Evolutionary conservation across 2,797 vertebrate species (phyloP).

Genomic region (Pangasius macronema): DNA sequence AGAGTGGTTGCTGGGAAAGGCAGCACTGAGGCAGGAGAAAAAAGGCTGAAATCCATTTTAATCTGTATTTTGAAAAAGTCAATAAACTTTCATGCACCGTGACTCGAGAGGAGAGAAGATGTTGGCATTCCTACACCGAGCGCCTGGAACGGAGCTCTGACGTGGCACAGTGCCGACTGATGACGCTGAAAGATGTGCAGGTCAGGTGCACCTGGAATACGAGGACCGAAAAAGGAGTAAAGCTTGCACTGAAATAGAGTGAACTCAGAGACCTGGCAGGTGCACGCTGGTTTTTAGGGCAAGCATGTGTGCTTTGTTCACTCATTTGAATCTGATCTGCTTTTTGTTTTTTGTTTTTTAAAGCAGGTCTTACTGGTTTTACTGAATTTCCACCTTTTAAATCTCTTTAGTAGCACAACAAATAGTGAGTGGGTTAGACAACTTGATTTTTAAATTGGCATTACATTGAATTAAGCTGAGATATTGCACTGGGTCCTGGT

Average conservation of each 20-base stretch:
- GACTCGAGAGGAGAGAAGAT: not conserved
- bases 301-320: slow-evolving; percentile 67
- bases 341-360: slow-evolving; percentile 48
- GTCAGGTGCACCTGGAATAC: slow-evolving; percentile 43
- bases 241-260: slow-evolving; percentile 29
- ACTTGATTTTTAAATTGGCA: not conserved
- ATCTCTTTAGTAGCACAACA: not conserved
- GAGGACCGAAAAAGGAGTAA: slow-evolving; percentile 24
- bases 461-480: not conserved
- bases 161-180: slow-evolving; percentile 1
- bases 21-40: not conserved
- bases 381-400: not conserved
- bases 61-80: not conserved
- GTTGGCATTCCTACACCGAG: slow-evolving; percentile 15
- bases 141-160: slow-evolving; percentile 39
- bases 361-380: slow-evolving; percentile 28
- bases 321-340: slow-evolving; percentile 75
- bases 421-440: not conserved
- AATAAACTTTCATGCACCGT: not conserved
- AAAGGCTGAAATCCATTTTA: not conserved
- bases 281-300: slow-evolving; percentile 59
- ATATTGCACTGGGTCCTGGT: not conserved
- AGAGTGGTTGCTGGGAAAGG: not conserved
- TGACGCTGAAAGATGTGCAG: slow-evolving; percentile 31
- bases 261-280: slow-evolving; percentile 59